Base-by-base conservation (phyloP, 2,797 vertebrate species). In the Onychomys torridus region DNA sequence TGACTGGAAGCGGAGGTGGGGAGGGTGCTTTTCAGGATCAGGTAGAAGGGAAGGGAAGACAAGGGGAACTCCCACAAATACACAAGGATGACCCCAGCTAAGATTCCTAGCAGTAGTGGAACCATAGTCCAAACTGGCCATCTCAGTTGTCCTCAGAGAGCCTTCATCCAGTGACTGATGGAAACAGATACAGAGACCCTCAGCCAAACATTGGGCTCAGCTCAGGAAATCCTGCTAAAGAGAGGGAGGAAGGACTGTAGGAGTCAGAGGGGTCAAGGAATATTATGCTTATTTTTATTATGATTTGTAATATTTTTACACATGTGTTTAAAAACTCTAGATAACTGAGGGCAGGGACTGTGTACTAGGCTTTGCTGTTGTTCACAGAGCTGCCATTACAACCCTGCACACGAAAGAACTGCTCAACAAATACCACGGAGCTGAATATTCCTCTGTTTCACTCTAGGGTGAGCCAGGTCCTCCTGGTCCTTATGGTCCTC, bases 391-490 rank as follows among this genome's bases (percentile, higher is more conserved):
- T 49, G 6, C n/a, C 57, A 37, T 27, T 25, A 4, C 27, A 91
- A 43, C 23, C 29, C 4, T 63, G 0, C 40, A 27, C 14, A 34
- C 21, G 11, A 49, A 93, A 95, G 43, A 76, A n/a, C 43, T 92
- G 59, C 69, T 84, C 61, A 52, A 2, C 7, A 81, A 92, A 32
- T 63, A 49, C 25, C 75, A 3, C 19, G 12, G 37, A 84, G 59
- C 13, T 61, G 94, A 97, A 96, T 2, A 49, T 91, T 29, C 27
- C 0, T 3, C 37, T 96, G 96, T 96, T 91, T 96, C 92, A 16
- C 57, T 93, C 69, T 92, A 98, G 98, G 98, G 98, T 89, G 98
- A 98, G 4, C 98, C 96, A 97, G 98, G 98, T 75, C 97, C 96
- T 90, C 93, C 97, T 93, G 98, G 98, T 88, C 98, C 98, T 63